phyloP scores from a whole-genome alignment of 1,140 invertebrate genomes.

The Trachelipus rathkii region DNA sequence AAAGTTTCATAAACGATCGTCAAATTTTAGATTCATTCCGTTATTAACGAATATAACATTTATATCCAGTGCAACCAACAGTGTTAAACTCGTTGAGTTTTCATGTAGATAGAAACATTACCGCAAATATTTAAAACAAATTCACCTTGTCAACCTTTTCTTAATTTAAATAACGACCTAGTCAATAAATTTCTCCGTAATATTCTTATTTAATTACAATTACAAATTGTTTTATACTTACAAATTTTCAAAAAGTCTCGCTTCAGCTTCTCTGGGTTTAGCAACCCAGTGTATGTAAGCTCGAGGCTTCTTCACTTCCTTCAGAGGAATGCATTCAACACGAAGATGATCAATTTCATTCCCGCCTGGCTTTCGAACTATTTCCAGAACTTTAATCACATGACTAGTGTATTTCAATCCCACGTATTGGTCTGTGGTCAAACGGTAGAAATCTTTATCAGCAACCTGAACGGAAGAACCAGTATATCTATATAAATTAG shows the following conservation, averaged over 20 bases:
- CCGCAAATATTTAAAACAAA: no score
- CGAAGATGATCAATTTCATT: slow-evolving; percentile 62
- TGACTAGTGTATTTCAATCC: slow-evolving; percentile 84
- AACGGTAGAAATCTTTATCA: slow-evolving; percentile 81
- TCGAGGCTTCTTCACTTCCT: slow-evolving; percentile 74
- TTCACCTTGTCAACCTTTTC: no score
- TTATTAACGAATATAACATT: no score
- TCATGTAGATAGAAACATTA: no score
- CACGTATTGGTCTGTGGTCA: slow-evolving; percentile 78
- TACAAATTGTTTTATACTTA: not conserved
- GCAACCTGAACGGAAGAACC: slow-evolving; percentile 47
- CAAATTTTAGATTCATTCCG: no score
- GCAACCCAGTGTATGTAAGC: slow-evolving; percentile 98
- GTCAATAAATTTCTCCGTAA: no score
- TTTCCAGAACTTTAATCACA: slow-evolving; percentile 66
- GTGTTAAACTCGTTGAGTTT: no score
- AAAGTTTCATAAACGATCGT: no score
- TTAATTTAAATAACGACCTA: no score
- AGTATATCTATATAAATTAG: no score
- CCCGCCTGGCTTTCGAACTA: slow-evolving; percentile 59
- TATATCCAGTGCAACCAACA: no score
- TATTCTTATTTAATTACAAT: no score
- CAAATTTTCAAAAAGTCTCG: slow-evolving; percentile 84
- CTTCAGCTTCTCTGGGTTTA: slow-evolving; percentile 70
- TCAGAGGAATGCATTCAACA: slow-evolving; percentile 65